Evolutionary conservation across 2,888 invertebrate species (phyloP), one percentile per base, ranked within the genome.

Genomic region (Eristalis pertinax): DNA sequence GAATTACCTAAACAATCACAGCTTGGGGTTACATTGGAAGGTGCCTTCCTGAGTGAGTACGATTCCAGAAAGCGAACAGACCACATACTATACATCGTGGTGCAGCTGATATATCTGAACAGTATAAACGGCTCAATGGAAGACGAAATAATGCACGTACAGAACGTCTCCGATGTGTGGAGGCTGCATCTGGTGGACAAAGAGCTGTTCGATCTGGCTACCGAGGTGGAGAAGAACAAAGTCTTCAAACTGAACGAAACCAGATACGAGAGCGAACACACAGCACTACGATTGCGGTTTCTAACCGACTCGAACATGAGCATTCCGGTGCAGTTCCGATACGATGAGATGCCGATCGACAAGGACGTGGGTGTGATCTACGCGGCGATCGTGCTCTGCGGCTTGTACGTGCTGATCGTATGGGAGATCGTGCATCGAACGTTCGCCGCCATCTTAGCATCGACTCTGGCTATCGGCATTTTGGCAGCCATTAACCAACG

Each of bases 321-420:
- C 15, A 73, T 93, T 32, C 92, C 95, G 0, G 86, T 95, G 1
- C 94, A 94, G 1, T 90, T 95, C 68, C 92, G 94, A 82, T 96
- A 96, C 90, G 95, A 96, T 90, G 91, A 95, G 32, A 93, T 95
- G 35, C 96, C 97, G 0, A 94, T 96, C 32, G 94, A 95, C 64
- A 93, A 94, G 19, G 93, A 95, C 38, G 94, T 94, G 83, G 97
- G 97, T 0, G 95, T 97, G 15, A 92, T 96, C 15, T 97, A 96
- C 90, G 96, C 97, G 0, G 94, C 95, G 0, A 89, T 96, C 0
- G 94, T 98, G 1, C 93, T 98, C 0, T 84, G 95, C 0, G 94
- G 95, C 0, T 93, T 98, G n/a, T 98, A 98, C 90, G 90, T 96
- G 11, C 94, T 98, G 58, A 97, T 98, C 69, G 96, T 97, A 87